Conservation (phyloP, 2,888 invertebrate genomes). For the Corythucha ciliata region DNA sequence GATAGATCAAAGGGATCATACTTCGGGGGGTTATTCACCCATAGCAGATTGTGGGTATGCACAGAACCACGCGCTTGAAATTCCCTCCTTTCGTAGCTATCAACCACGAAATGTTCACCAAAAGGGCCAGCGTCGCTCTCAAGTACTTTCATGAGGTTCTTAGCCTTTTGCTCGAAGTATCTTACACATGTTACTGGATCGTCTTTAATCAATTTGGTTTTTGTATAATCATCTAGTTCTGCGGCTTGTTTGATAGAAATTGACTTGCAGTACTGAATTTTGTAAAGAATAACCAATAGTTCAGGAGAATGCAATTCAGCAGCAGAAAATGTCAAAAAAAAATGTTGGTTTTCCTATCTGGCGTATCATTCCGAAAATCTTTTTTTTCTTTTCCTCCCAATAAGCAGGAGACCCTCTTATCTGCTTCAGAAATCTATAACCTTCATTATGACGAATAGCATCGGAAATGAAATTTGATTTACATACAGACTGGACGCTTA, state of each 20-base stretch:
- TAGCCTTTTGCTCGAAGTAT: slow-evolving; percentile 17
- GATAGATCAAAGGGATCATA: slow-evolving; percentile 1
- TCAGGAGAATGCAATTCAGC: slow-evolving; percentile 16
- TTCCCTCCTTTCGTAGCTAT: slow-evolving; percentile 19
- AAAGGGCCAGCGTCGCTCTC: slow-evolving; percentile 28
- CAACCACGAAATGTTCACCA: slow-evolving; percentile 7
- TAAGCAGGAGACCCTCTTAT: slow-evolving; percentile 14
- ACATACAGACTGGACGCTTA: slow-evolving; percentile 5
- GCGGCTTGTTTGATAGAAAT: slow-evolving; percentile 6
- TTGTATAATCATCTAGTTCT: slow-evolving; percentile 9
- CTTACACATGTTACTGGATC: slow-evolving; percentile 18
- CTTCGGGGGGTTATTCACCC: slow-evolving; percentile 27
- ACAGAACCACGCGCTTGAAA: slow-evolving; percentile 29
- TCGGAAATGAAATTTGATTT: slow-evolving; percentile 3
- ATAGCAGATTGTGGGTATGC: slow-evolving; percentile 25
- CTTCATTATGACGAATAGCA: slow-evolving; percentile 8
- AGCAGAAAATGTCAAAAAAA: slow-evolving; percentile 20
- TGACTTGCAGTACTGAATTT: not conserved
- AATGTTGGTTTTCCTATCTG: slow-evolving; percentile 17
- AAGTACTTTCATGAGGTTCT: slow-evolving; percentile 21
- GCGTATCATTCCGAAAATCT: slow-evolving; percentile 12
- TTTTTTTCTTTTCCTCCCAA: slow-evolving; percentile 14
- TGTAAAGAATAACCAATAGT: slow-evolving; percentile 11
- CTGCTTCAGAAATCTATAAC: slow-evolving; percentile 15
- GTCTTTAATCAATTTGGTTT: slow-evolving; percentile 12